Evolutionary conservation across 2,888 invertebrate genomes (phyloP), one percentile per base, ranked within the genome.

Genomic region (Didymodactylos carnosus): DNA sequence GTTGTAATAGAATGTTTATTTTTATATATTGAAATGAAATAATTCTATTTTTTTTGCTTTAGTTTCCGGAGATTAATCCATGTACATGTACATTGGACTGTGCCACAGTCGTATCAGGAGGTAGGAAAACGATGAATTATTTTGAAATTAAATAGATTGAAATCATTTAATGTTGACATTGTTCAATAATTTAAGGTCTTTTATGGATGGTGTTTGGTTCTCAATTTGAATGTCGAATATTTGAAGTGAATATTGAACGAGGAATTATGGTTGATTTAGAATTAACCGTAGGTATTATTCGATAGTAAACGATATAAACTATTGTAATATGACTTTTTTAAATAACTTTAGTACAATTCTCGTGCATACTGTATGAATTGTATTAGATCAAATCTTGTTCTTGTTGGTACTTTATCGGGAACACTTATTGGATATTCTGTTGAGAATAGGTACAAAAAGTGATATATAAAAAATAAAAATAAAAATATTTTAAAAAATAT

Each of bases 401-500:
- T 84, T 29, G 79, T 85, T 73, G 83, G 85, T 29, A 83, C 84
- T 16, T 80, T 86, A 40, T 84, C 85, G 8, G 82, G 83, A 77
- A 81, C 81, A 77, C 78, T 86, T 39, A 80, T 82, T 70, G 82
- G 84, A 4, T 81, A 82, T 75, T 79, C 80, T 75, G 78, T 82
- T 23, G 75, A 78, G 27, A 78, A 79, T 35, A 80, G 79, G 82
- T 82, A 78, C 76, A 76, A 76, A 53, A 35, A 70, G 35, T 51
- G 69, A 41, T 35, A 16, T 49, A 29, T 53, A 19, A 46, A n/a
- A 35, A 19, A n/a, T 40, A 69, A 70, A 35, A 51, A 75, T 23
- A 35, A 13, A 13, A 70, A 23, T 69, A 25, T 14, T 46, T 25
- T 19, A 19, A 39, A n/a, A n/a, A n/a, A n/a, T n/a, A n/a, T n/a